Percentiles rank a stretch among this genome's conserved stretches.
Conservation (phyloP, 2,113 vertebrate genomes). For the Fukomys damarensis region DNA sequence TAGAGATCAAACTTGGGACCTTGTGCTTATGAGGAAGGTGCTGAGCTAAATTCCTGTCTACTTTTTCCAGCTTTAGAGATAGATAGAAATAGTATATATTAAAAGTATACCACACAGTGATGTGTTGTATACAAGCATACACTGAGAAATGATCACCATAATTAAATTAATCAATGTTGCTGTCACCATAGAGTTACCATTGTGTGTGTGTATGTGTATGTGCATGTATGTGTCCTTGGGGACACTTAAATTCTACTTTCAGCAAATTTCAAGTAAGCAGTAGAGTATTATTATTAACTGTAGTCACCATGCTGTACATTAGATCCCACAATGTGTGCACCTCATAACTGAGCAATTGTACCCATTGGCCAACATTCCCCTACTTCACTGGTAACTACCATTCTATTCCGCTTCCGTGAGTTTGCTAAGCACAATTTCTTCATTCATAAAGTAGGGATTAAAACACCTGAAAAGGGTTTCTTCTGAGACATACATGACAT, state of each 20-base stretch:
- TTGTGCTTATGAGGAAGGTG: no score
- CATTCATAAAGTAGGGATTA: neutral
- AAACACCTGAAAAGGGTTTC: neutral
- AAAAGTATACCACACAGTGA: neutral
- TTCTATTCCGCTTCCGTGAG: neutral
- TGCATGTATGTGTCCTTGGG: neutral
- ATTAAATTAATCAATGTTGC: neutral
- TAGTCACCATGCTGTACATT: neutral
- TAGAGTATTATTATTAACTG: neutral
- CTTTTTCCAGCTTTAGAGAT: neutral
- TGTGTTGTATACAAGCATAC: neutral
- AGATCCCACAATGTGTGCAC: neutral
- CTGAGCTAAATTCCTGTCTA: no score
- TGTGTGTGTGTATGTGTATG: neutral
- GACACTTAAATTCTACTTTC: neutral
- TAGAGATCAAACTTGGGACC: no score
- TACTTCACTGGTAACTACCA: neutral
- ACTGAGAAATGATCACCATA: neutral
- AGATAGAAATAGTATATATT: neutral
- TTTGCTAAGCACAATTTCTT: constrained; percentile 15
- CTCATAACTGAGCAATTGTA: neutral
- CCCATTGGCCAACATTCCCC: neutral
- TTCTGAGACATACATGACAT: neutral
- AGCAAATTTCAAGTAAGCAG: neutral
- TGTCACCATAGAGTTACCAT: neutral